phyloP scores from a whole-genome alignment of 2,888 invertebrate species.

The Drosophila longiperda region DNA sequence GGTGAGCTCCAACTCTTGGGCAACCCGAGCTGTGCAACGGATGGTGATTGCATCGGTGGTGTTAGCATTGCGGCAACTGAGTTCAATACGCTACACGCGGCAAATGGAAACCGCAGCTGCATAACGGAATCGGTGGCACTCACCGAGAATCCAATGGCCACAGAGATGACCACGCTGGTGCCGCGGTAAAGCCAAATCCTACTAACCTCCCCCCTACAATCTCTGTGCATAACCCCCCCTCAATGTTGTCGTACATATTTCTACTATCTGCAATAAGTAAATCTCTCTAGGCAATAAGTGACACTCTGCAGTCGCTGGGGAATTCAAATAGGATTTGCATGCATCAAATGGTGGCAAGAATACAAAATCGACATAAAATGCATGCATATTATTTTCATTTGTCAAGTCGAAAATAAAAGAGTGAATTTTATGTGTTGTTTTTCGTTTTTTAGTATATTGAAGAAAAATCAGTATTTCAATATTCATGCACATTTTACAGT shows the following conservation, averaged over 20 bases:
- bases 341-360: constrained; percentile 4
- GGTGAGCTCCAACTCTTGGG: constrained; percentile 82
- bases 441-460: constrained; percentile 14
- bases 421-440: constrained; percentile 17
- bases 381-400: constrained; percentile 33
- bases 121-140: constrained; percentile 82
- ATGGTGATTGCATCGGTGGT: constrained; percentile 39
- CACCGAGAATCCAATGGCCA: constrained; percentile 83
- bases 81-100: constrained; percentile 53
- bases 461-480: constrained; percentile 26
- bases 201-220: constrained; percentile 12
- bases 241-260: constrained; percentile 4
- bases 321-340: constrained; percentile 31
- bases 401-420: constrained; percentile 2
- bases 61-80: constrained; percentile 59
- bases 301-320: constrained; percentile 1
- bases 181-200: constrained; percentile 76
- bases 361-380: constrained; percentile 10
- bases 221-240: constrained; percentile 1
- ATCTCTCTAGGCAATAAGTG: background rate
- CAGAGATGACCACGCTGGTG: constrained; percentile 83
- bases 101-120: constrained; percentile 72
- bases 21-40: constrained; percentile 27
- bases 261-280: background rate
- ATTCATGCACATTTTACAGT: constrained; percentile 66